Percentiles rank a stretch among this genome's conserved stretches.
These are phyloP conservation scores for Catamblyrhynchus diadema DNA, from an alignment of 2,797 vertebrate genomes.

Conservation along the genomic window DNA sequence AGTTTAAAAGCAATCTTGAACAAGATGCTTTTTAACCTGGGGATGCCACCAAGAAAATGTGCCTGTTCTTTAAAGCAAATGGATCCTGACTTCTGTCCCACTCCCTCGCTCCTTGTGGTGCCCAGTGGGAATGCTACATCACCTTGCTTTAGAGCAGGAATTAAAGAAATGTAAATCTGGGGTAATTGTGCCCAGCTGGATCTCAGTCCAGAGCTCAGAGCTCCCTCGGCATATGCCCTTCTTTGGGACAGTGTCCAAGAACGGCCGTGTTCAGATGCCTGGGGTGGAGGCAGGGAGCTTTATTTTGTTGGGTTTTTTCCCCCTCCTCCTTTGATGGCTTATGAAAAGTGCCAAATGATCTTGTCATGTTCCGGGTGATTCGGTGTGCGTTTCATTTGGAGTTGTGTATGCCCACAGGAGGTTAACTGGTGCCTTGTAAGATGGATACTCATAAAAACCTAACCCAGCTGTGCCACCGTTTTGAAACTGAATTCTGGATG, in stretches of 20 bases:
- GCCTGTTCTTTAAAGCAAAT: constrained; percentile 12
- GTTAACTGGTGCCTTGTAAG: constrained; percentile 23
- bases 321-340: background rate
- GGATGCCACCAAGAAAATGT: background rate
- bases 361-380: constrained; percentile 24
- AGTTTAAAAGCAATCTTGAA: constrained; percentile 24
- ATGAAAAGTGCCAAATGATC: constrained; percentile 18
- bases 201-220: background rate
- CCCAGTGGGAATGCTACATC: constrained; percentile 21
- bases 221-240: constrained; percentile 34
- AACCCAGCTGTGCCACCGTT: background rate
- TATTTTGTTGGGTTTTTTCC: background rate
- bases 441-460: constrained; percentile 10
- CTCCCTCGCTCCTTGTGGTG: background rate
- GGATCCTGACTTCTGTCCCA: background rate
- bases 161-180: constrained; percentile 46
- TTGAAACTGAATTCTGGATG: background rate
- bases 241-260: constrained; percentile 45
- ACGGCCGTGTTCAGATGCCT: background rate
- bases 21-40: background rate
- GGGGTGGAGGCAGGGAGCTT: background rate
- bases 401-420: constrained; percentile 27
- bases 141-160: constrained; percentile 36
- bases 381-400: background rate
- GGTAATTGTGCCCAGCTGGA: background rate